phyloP scores from a whole-genome alignment of 1,140 invertebrate species.

The Bombus impatiens region DNA sequence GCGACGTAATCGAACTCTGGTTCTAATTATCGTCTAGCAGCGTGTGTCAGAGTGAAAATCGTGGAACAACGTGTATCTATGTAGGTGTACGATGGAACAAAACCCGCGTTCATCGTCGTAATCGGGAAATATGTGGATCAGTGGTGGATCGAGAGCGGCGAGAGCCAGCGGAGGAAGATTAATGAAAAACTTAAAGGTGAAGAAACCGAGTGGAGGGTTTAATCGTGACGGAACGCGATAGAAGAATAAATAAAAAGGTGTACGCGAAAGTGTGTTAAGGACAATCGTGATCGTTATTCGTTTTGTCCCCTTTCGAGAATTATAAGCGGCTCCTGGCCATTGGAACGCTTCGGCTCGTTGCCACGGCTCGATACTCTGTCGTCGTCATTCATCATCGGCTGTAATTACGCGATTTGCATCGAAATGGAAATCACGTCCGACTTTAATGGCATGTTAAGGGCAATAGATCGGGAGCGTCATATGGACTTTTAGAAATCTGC shows the following conservation, averaged over 20 bases:
- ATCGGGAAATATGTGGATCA: conserved; percentile 38
- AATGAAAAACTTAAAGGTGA: conserved; percentile 42
- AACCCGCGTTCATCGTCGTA: background rate
- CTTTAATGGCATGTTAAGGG: conserved; percentile 44
- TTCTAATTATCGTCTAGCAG: conserved; percentile 23
- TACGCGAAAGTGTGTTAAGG: background rate
- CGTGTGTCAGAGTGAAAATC: too few relatives aligned
- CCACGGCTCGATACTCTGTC: background rate
- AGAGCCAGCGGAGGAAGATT: conserved; percentile 2
- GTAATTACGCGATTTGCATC: conserved; percentile 55
- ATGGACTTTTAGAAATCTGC: conserved; percentile 3
- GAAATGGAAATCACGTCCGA: conserved; percentile 49
- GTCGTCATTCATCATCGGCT: conserved; percentile 49
- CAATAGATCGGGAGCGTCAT: conserved; percentile 28
- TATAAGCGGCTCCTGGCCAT: background rate
- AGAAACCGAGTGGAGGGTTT: background rate
- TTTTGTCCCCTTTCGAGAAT: conserved; percentile 5
- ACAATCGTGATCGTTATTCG: background rate
- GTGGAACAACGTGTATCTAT: background rate
- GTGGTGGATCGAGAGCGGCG: background rate
- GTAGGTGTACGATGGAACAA: conserved; percentile 12
- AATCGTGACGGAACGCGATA: too few relatives aligned
- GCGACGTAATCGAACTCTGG: conserved; percentile 2
- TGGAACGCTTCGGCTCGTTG: background rate
- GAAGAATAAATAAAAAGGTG: background rate